phyloP scores from a whole-genome alignment of 2,888 invertebrate species.

The Napeogenes inachia region DNA sequence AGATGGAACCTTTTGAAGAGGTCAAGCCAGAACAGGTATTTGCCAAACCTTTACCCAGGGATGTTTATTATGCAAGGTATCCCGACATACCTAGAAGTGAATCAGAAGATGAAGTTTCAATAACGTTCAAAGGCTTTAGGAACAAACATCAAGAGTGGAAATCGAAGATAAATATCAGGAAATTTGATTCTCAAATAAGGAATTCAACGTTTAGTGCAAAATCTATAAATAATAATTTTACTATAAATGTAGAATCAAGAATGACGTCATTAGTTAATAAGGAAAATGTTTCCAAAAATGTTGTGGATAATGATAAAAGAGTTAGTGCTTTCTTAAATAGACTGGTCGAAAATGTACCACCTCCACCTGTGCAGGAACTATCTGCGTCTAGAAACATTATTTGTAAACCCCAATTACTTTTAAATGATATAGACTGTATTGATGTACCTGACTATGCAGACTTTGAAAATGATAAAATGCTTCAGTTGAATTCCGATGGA shows the following conservation, averaged over 20 bases:
- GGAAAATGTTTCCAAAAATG: slow-evolving; percentile 18
- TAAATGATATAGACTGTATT: slow-evolving; percentile 45
- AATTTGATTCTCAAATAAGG: slow-evolving; percentile 46
- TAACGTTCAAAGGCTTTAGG: slow-evolving; percentile 57
- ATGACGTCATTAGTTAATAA: slow-evolving; percentile 39
- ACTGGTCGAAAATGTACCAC: slow-evolving; percentile 55
- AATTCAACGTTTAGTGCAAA: slow-evolving; percentile 40
- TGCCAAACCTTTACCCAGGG: slow-evolving; percentile 59
- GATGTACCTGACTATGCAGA: slow-evolving; percentile 56
- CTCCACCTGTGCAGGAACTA: slow-evolving; percentile 52
- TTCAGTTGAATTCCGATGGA: slow-evolving; percentile 34
- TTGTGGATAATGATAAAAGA: slow-evolving; percentile 43
- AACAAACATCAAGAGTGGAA: slow-evolving; percentile 62
- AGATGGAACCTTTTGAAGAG: slow-evolving; percentile 69
- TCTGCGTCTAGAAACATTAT: slow-evolving; percentile 32
- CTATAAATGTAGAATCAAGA: slow-evolving; percentile 40
- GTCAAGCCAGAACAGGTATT: slow-evolving; percentile 57
- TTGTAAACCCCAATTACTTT: slow-evolving; percentile 27
- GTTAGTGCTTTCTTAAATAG: slow-evolving; percentile 54
- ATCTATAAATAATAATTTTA: slow-evolving; percentile 38
- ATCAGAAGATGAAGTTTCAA: slow-evolving; percentile 65
- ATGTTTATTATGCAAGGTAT: slow-evolving; percentile 60
- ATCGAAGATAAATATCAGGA: slow-evolving; percentile 54
- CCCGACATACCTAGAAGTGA: slow-evolving; percentile 70
- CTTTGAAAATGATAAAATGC: slow-evolving; percentile 52